A percentile compares a stretch with the other conserved stretches of the same genome.
Conservation (phyloP, 64 coral and sea anemone species). For the Dendrophyllia cribrosa region DNA sequence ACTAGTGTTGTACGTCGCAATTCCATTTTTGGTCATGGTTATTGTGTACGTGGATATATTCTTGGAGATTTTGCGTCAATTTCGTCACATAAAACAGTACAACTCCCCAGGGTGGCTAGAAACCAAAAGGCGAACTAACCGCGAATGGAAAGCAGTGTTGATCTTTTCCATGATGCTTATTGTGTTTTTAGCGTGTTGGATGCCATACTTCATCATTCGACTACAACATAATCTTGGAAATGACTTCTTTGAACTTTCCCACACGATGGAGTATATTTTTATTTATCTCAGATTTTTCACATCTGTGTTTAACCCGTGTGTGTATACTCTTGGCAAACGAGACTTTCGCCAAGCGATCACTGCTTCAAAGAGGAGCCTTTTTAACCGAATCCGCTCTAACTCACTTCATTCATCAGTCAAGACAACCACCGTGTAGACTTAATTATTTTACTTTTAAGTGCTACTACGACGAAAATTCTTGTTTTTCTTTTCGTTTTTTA, state of each 20-base stretch:
- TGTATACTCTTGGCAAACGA: slow-evolving; percentile 71
- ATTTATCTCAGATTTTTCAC: slow-evolving; percentile 67
- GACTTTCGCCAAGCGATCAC: slow-evolving; percentile 72
- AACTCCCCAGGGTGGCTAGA: slow-evolving; percentile 52
- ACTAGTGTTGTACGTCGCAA: slow-evolving; percentile 22
- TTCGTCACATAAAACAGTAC: slow-evolving; percentile 47
- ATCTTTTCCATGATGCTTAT: slow-evolving; percentile 67
- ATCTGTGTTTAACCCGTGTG: slow-evolving; percentile 71
- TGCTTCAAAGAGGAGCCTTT: background rate
- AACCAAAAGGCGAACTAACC: slow-evolving; percentile 8
- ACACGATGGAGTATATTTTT: slow-evolving; percentile 29
- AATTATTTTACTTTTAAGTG: background rate
- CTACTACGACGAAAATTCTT: too few species aligned
- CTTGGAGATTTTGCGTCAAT: slow-evolving; percentile 62
- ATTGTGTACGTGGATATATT: slow-evolving; percentile 61
- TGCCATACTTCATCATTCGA: slow-evolving; percentile 54
- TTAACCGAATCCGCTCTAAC: slow-evolving; percentile 1
- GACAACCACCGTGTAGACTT: slow-evolving; percentile 40
- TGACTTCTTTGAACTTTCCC: slow-evolving; percentile 54
- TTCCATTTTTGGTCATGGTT: slow-evolving; percentile 62
- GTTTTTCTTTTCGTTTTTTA: too few species aligned
- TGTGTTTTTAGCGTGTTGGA: slow-evolving; percentile 48
- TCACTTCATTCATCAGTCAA: slow-evolving; percentile 58
- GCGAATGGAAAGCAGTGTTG: slow-evolving; percentile 54
- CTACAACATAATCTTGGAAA: slow-evolving; percentile 77